Evolutionary conservation across 2,797 vertebrate species (phyloP).

Genomic region (Choloepus didactylus): DNA sequence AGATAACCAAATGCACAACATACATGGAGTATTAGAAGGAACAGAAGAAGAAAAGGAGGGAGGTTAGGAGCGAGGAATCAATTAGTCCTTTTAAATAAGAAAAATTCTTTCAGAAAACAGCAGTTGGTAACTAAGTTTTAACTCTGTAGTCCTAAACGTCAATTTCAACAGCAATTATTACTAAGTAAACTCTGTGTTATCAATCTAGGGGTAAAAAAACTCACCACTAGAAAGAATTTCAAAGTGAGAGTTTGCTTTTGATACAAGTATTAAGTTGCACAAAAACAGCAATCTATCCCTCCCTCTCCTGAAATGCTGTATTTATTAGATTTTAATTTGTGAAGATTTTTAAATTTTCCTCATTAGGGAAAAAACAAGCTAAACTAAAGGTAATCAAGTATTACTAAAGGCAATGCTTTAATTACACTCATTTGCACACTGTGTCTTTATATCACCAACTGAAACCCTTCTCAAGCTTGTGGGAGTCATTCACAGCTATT

Average conservation of each 20-base stretch:
- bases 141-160: not conserved
- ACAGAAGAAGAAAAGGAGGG: not conserved
- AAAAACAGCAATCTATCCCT: not conserved
- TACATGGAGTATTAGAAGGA: not conserved
- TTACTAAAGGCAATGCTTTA: slow-evolving; percentile 1
- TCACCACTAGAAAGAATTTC: slow-evolving; percentile 16
- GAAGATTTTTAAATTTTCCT: not conserved
- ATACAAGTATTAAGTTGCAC: not conserved
- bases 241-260: slow-evolving; percentile 35
- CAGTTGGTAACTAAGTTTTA: not conserved
- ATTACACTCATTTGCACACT: not conserved
- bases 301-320: not conserved
- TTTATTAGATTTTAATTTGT: slow-evolving; percentile 32
- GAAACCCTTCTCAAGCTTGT: not conserved
- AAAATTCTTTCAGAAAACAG: slow-evolving; percentile 51
- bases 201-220: not conserved
- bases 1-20: not conserved
- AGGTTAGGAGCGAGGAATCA: not conserved
- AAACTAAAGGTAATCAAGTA: not conserved
- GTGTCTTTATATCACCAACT: not conserved
- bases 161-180: not conserved
- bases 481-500: not conserved
- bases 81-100: slow-evolving; percentile 27
- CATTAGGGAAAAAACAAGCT: not conserved
- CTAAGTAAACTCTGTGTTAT: not conserved